phyloP scores from a whole-genome alignment of 2,888 invertebrate species.

The Cantharis rufa region DNA sequence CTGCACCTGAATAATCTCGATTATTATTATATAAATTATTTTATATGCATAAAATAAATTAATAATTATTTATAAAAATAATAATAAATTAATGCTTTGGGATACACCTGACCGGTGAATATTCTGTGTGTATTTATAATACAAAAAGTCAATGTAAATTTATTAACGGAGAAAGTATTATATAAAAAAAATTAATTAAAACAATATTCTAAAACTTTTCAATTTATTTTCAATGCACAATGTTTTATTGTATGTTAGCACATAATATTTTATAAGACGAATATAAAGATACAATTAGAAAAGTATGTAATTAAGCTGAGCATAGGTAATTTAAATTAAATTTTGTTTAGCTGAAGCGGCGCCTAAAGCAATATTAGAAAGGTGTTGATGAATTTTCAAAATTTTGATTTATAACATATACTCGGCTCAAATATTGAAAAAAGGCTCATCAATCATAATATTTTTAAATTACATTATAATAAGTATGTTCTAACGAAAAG shows the following conservation, averaged over 20 bases:
- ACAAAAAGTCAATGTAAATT: background rate
- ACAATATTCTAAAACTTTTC: background rate
- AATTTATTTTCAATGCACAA: background rate
- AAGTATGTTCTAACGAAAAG: slow-evolving; percentile 1
- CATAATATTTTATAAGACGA: background rate
- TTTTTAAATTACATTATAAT: slow-evolving; percentile 18
- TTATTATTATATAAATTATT: no score
- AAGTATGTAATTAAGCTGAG: slow-evolving; percentile 17
- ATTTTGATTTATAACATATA: slow-evolving; percentile 19
- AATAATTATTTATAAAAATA: no score
- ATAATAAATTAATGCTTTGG: no score
- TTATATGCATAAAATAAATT: no score
- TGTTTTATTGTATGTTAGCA: background rate
- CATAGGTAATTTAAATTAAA: slow-evolving; percentile 16
- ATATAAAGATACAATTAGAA: background rate
- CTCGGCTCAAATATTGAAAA: slow-evolving; percentile 14
- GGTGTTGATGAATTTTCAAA: slow-evolving; percentile 25
- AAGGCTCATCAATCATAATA: slow-evolving; percentile 18
- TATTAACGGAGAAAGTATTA: background rate
- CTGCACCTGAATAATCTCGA: no score
- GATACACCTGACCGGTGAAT: no score
- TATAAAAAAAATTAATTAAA: background rate
- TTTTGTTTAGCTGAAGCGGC: slow-evolving; percentile 8
- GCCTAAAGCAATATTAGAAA: slow-evolving; percentile 4
- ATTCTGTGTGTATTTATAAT: no score